Conservation (phyloP, 2,888 invertebrate genomes). For the Eurytoma adleriae region DNA sequence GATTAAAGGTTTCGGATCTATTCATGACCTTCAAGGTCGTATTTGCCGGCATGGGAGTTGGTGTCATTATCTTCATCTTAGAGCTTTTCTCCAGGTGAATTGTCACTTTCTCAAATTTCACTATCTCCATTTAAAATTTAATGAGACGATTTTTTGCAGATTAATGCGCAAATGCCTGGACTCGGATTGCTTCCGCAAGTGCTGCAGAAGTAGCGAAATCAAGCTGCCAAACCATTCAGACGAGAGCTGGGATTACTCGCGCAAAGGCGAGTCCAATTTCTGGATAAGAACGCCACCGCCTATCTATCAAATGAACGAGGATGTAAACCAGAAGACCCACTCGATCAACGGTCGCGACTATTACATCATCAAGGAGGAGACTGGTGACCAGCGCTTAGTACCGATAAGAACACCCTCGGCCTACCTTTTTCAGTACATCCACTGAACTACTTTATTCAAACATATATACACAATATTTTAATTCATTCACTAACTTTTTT, state of each 20-base stretch:
- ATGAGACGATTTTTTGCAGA: constrained; percentile 13
- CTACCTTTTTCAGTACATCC: constrained; percentile 82
- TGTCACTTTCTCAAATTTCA: neutral
- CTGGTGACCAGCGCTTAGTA: constrained; percentile 83
- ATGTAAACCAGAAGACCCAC: constrained; percentile 35
- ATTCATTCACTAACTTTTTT: no score
- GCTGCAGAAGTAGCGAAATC: constrained; percentile 6
- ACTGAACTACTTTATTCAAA: constrained; percentile 60
- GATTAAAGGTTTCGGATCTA: constrained; percentile 86
- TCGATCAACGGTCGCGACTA: constrained; percentile 87
- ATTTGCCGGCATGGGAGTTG: constrained; percentile 82
- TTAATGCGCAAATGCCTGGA: neutral
- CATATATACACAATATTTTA: no score
- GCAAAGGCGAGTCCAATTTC: constrained; percentile 25
- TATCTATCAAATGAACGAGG: constrained; percentile 50
- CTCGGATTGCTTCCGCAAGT: constrained; percentile 22
- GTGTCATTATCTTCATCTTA: constrained; percentile 81
- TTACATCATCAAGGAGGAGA: constrained; percentile 81
- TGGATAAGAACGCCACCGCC: constrained; percentile 58
- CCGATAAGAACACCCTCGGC: constrained; percentile 88
- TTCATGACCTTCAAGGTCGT: constrained; percentile 89
- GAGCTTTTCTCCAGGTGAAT: constrained; percentile 77
- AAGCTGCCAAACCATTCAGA: neutral
- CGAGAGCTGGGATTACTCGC: constrained; percentile 26
- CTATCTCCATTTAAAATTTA: no score